Evolutionary conservation across 2,888 invertebrate species (phyloP), one percentile per base, ranked within the genome.

Genomic region (Oscheius sp.): DNA sequence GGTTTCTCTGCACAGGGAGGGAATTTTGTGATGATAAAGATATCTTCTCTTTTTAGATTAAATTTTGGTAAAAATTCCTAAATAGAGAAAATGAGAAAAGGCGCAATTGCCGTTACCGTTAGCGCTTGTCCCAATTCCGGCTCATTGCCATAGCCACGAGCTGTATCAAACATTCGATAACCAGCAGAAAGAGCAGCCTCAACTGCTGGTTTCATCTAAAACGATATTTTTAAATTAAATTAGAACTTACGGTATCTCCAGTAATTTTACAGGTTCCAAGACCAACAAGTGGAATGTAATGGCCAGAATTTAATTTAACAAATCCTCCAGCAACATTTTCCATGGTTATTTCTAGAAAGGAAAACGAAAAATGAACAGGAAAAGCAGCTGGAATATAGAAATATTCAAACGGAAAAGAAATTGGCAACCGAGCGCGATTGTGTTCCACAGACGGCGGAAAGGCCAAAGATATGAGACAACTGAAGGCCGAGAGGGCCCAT

Each of bases 111-210:
- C 41, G 12, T 13, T 56, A 87, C 86, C 75, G 91, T 91, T 25
- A 94, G 89, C 6, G 88, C 92, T 29, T 90, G 88, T 16, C 93
- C 93, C 76, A 95, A 91, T 71, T 92, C 91, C 63, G 89, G 88
- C 89, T 95, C 94, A 68, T 90, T 66, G 46, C 66, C 61, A 59
- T 84, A 84, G 45, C 76, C 68, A 72, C 87, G 85, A 0, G 86
- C 86, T 0, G 86, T 86, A 53, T 86, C 86, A 56, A 86, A 78
- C 61, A 86, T 77, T 5, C 86, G 77, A 72, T 86, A 86, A 2
- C 86, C 86, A 16, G 59, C 71, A 46, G 71, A 58, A 16, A 86
- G 63, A 13, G 84, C 86, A 12, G 77, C 81, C 9, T 85, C 84
- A 5, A 86, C 74, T 9, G 84, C 80, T n/a, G 72, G 76, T n/a